phyloP scores from a whole-genome alignment of 2,113 vertebrate species.

The Cathartes aura region DNA sequence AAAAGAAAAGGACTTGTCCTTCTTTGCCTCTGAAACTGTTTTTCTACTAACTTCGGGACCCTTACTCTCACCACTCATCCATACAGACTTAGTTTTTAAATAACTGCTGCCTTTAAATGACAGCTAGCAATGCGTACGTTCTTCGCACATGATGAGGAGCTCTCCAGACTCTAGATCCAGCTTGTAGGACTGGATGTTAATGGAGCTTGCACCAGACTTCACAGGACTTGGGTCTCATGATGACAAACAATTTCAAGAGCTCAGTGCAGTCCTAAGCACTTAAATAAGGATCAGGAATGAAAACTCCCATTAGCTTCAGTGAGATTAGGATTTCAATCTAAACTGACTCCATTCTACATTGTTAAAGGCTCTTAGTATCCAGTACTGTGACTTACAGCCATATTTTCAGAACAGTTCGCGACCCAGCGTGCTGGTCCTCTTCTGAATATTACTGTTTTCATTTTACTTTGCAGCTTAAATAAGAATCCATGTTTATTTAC shows the following conservation, averaged over 20 bases:
- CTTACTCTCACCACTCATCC: not conserved
- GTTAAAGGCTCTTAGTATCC: not conserved
- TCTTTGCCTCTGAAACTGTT: not conserved
- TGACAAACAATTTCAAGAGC: not conserved
- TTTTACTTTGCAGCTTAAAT: constrained; percentile 12
- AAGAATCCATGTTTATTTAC: not conserved
- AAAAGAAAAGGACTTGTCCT: not conserved
- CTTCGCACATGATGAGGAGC: not conserved
- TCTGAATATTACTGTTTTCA: not conserved
- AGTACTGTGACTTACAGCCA: not conserved
- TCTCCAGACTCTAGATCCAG: not conserved
- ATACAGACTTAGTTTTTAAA: not conserved
- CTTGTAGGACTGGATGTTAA: not conserved
- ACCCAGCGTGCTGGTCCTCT: not conserved
- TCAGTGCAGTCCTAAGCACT: not conserved
- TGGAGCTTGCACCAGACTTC: not conserved
- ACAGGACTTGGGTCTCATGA: not conserved
- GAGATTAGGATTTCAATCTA: constrained; percentile 7
- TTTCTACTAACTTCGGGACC: not conserved
- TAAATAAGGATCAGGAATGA: constrained; percentile 21
- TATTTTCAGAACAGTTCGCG: not conserved
- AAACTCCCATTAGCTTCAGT: constrained; percentile 1
- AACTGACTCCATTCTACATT: not conserved
- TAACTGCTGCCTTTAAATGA: not conserved
- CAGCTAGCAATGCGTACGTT: not conserved